phyloP scores from a whole-genome alignment of 2,888 invertebrate genomes.

The Eledone cirrhosa region DNA sequence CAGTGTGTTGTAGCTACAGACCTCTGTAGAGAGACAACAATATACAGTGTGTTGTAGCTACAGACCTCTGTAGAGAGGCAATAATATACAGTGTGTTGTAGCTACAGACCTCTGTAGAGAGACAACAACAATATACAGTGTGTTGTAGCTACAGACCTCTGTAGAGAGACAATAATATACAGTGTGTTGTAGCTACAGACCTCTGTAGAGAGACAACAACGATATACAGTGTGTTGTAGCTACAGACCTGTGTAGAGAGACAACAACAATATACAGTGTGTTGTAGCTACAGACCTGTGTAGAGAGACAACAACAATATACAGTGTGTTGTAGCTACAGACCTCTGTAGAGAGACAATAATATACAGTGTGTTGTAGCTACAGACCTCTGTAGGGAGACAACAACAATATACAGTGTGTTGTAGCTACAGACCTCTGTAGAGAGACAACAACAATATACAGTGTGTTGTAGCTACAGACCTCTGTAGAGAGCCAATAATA shows the following conservation, averaged over 20 bases:
- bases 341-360: slow-evolving; percentile 42
- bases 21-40: slow-evolving; percentile 42
- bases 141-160: slow-evolving; percentile 55
- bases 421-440: slow-evolving; percentile 52
- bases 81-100: no score
- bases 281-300: slow-evolving; percentile 52
- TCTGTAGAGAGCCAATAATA: slow-evolving; percentile 38
- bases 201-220: slow-evolving; percentile 40
- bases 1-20: no score
- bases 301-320: slow-evolving; percentile 30
- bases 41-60: no score
- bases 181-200: no score
- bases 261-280: no score
- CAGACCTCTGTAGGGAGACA: slow-evolving; percentile 43
- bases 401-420: no score
- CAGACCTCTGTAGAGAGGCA: slow-evolving; percentile 44
- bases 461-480: no score
- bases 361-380: no score
- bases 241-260: slow-evolving; percentile 47
- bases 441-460: no score
- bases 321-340: no score
- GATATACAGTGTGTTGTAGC: no score
- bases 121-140: no score
- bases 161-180: slow-evolving; percentile 31
- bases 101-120: slow-evolving; percentile 49